phyloP scores from a whole-genome alignment of 2,797 vertebrate species.

The Melanotaenia trifasciata region DNA sequence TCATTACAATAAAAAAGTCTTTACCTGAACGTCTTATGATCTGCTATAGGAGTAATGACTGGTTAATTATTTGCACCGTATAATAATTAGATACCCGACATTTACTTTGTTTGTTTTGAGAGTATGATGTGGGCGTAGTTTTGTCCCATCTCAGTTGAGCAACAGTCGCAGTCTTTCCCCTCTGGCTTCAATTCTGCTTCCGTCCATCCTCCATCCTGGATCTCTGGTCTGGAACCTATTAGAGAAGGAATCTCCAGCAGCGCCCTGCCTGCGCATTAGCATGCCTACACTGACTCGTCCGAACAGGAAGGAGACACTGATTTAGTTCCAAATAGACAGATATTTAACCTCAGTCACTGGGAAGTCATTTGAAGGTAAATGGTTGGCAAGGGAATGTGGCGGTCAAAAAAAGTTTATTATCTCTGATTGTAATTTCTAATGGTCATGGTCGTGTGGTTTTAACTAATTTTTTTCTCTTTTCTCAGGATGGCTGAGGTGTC shows the following conservation, averaged over 20 bases:
- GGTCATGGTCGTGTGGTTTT: conserved; percentile 18
- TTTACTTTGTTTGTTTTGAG: conserved; percentile 4
- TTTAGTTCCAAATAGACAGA: conserved; percentile 55
- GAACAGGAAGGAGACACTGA: conserved; percentile 57
- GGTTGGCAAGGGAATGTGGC: conserved; percentile 1
- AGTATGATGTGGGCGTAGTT: neutral
- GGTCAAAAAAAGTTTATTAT: conserved; percentile 31
- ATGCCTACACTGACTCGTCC: conserved; percentile 56
- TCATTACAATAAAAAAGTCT: neutral
- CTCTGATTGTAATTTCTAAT: conserved; percentile 11
- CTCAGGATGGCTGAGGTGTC: conserved; percentile 89
- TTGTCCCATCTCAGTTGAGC: conserved; percentile 14
- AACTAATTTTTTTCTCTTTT: conserved; percentile 12
- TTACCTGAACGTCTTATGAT: neutral
- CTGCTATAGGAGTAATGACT: neutral
- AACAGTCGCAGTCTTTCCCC: conserved; percentile 18
- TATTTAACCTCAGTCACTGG: conserved; percentile 53
- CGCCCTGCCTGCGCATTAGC: conserved; percentile 64
- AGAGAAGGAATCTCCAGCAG: conserved; percentile 78
- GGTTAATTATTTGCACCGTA: neutral
- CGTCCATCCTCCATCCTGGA: conserved; percentile 61
- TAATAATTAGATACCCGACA: neutral
- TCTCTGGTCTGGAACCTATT: conserved; percentile 78
- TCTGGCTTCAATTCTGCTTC: conserved; percentile 45
- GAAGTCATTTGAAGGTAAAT: conserved; percentile 49